Conservation (phyloP, 2,888 invertebrate genomes). For the Eumacrocentrus americanus region DNA sequence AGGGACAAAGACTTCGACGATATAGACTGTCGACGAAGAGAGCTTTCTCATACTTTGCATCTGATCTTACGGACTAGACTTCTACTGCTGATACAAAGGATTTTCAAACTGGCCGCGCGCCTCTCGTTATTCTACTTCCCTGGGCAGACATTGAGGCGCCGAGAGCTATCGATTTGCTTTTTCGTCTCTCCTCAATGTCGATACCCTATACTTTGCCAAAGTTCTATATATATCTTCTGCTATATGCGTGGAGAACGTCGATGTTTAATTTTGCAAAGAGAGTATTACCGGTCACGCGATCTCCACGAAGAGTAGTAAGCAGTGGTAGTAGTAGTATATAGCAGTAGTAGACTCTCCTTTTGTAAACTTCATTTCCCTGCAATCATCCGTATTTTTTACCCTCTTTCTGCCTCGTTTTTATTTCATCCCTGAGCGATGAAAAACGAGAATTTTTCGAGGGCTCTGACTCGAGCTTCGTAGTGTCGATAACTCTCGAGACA, state of each 20-base stretch:
- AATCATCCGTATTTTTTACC: background rate
- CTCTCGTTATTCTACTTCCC: background rate
- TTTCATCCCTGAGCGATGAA: background rate
- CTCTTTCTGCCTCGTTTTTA: background rate
- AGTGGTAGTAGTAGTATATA: no score
- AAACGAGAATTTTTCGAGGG: background rate
- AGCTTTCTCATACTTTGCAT: background rate
- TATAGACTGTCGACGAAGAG: no score
- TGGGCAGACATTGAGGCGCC: background rate
- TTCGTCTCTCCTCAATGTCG: background rate
- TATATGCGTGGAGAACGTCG: background rate
- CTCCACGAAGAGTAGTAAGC: background rate
- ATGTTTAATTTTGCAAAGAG: background rate
- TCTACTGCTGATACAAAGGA: background rate
- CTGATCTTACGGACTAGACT: background rate
- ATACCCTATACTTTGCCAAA: background rate
- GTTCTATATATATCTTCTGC: background rate
- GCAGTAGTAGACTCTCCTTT: background rate
- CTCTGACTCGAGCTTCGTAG: background rate
- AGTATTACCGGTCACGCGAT: background rate
- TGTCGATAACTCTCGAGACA: background rate
- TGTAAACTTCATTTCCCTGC: background rate
- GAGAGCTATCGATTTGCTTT: background rate
- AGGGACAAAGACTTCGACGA: no score
- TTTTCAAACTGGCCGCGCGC: background rate